phyloP scores from a whole-genome alignment of 1,140 invertebrate species.

The Drosophila suzukii region DNA sequence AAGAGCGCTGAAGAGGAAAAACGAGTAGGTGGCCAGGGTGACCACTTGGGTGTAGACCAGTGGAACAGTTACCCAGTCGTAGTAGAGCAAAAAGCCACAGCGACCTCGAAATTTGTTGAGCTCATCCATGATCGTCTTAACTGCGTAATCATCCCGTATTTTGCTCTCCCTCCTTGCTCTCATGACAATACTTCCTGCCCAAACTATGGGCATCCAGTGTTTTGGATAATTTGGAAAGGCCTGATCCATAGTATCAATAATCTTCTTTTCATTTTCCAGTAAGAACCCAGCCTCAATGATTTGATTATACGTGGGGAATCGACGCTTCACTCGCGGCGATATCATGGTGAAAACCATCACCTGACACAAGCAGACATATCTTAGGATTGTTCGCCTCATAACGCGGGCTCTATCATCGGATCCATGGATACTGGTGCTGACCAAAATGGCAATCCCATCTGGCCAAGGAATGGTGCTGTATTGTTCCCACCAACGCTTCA shows the following conservation, averaged over 20 bases:
- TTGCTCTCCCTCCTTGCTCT: conserved; percentile 94
- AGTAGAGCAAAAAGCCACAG: conserved; percentile 92
- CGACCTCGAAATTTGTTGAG: conserved; percentile 94
- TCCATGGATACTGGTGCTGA: conserved; percentile 84
- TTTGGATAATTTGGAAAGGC: conserved; percentile 95
- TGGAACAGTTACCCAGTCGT: conserved; percentile 96
- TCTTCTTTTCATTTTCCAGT: conserved; percentile 92
- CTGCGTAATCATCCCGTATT: conserved; percentile 96
- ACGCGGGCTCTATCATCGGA: conserved; percentile 94
- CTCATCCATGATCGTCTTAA: conserved; percentile 95
- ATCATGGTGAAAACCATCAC: conserved; percentile 93
- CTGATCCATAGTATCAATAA: conserved; percentile 91
- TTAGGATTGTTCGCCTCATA: conserved; percentile 94
- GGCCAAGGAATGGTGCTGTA: conserved; percentile 92
- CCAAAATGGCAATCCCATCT: conserved; percentile 92
- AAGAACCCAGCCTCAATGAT: conserved; percentile 94
- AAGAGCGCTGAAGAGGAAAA: conserved; percentile 90
- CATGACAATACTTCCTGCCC: conserved; percentile 95
- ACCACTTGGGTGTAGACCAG: conserved; percentile 98
- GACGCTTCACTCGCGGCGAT: conserved; percentile 94
- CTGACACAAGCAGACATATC: conserved; percentile 92
- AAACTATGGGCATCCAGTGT: conserved; percentile 98
- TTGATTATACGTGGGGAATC: conserved; percentile 95
- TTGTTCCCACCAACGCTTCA: conserved; percentile 97
- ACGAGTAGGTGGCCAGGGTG: conserved; percentile 95